A percentile compares a stretch with the other conserved stretches of the same genome.
Evolutionary conservation across 1,140 invertebrate genomes (phyloP).

Genomic region (Nixonia krombeini): DNA sequence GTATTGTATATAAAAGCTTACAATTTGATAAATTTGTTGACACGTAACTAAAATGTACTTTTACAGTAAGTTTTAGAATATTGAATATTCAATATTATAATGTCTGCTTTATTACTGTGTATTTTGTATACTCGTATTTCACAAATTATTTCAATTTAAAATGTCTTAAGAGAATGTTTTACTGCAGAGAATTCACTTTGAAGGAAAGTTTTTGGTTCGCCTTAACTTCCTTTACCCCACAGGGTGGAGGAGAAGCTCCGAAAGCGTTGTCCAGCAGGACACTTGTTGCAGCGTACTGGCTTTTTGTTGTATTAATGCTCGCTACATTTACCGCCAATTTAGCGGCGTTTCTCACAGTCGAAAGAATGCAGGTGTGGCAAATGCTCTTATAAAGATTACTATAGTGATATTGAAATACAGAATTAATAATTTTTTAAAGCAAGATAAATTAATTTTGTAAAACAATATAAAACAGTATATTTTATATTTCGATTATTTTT

Average conservation of each 20-base stretch:
- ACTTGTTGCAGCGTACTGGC: constrained; percentile 92
- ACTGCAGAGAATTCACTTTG: constrained; percentile 83
- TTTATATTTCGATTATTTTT: no score
- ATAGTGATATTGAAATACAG: no score
- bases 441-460: no score
- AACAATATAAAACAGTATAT: no score
- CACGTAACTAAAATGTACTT: no score
- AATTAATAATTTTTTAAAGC: no score
- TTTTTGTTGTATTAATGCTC: constrained; percentile 93
- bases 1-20: constrained; percentile 71
- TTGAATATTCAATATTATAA: no score
- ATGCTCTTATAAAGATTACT: no score
- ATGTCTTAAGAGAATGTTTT: constrained; percentile 6
- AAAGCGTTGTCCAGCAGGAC: constrained; percentile 87
- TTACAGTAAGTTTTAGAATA: no score
- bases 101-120: no score
- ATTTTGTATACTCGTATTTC: no score
- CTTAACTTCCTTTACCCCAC: constrained; percentile 91
- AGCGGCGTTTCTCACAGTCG: constrained; percentile 96
- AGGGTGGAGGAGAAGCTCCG: constrained; percentile 90
- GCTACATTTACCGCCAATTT: constrained; percentile 97
- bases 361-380: constrained; percentile 92
- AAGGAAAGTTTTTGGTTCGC: constrained; percentile 96
- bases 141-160: constrained; percentile 7
- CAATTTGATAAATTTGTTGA: no score